Evolutionary conservation across 2,888 invertebrate species (phyloP), one percentile per base, ranked within the genome.

Genomic region (Polymixis lichenea): DNA sequence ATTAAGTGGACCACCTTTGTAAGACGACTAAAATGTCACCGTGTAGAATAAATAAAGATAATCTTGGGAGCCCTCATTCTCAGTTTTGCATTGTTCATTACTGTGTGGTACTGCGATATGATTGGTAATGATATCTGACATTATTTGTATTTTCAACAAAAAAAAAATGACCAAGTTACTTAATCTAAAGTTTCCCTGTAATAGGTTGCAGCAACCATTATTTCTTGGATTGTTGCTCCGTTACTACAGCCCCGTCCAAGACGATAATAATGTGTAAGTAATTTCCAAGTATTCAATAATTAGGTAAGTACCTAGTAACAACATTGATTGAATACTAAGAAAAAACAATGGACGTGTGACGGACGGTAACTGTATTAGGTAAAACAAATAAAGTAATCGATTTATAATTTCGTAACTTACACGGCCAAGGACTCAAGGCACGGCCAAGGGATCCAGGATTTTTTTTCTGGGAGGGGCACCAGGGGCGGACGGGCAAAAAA

Each of bases 181-280:
- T 17, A 55, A 11, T 17, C n/a, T 49, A 66, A 58, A 28, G 4
- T 74, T 79, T 77, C 73, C 78, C 82, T 76, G 71, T 75, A 86
- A 72, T 92, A 97, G 97, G 93, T 96, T 97, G 90, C 97, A 97
- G 88, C 98, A 98, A 92, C 97, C 98, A 51, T 91, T 97, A 83
- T 97, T 97, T 90, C 93, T 98, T 87, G 97, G 97, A 60, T 94
- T 97, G 77, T 91, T 98, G 83, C 95, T 98, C 80, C 95, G 97
- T 76, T 97, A 97, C 92, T 97, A 97, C 93, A 95, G 92, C 86
- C 96, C 95, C 58, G 78, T 90, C 66, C 93, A 95, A 87, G 93
- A 92, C 53, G 82, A 90, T 53, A 90, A 87, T 58, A 92, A 90
- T 53, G 91, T 91, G 96, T 96, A 89, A 94, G 95, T 91, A 15